Conservation (phyloP, 2,797 vertebrate genomes). For the Scolopax bukidnonensis region DNA sequence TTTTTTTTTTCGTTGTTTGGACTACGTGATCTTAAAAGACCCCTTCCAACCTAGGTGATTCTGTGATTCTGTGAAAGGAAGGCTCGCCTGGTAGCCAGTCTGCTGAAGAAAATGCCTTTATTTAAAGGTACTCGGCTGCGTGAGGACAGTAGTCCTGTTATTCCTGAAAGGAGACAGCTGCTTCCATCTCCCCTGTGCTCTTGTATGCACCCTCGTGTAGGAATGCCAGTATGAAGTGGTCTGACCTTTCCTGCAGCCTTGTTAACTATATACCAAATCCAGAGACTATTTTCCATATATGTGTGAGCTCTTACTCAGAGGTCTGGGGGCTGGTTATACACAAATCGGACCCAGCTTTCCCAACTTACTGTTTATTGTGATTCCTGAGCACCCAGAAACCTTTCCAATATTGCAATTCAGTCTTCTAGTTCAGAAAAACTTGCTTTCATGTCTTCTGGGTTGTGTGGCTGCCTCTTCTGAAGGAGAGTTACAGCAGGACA, state of each 20-base stretch:
- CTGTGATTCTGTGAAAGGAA: neutral
- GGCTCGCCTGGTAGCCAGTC: neutral
- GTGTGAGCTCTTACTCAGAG: neutral
- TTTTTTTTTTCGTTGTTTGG: no score
- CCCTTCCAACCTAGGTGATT: no score
- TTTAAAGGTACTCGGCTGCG: neutral
- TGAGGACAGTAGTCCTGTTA: neutral
- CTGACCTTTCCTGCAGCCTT: neutral
- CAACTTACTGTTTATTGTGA: neutral
- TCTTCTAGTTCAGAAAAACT: neutral
- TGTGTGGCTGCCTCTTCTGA: neutral
- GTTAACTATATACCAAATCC: neutral
- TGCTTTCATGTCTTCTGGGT: neutral
- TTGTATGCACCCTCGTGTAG: neutral
- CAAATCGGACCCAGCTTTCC: neutral
- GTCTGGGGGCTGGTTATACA: neutral
- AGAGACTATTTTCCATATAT: neutral
- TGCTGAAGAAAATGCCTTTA: neutral
- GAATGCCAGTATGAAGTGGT: neutral
- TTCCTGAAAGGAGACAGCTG: neutral
- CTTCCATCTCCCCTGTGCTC: neutral
- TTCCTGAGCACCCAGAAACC: neutral
- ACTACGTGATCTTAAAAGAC: no score
- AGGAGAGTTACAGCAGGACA: neutral
- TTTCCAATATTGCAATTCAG: neutral